Evolutionary conservation across 2,888 invertebrate species (phyloP).

Genomic region (Hyppa rectilinea): DNA sequence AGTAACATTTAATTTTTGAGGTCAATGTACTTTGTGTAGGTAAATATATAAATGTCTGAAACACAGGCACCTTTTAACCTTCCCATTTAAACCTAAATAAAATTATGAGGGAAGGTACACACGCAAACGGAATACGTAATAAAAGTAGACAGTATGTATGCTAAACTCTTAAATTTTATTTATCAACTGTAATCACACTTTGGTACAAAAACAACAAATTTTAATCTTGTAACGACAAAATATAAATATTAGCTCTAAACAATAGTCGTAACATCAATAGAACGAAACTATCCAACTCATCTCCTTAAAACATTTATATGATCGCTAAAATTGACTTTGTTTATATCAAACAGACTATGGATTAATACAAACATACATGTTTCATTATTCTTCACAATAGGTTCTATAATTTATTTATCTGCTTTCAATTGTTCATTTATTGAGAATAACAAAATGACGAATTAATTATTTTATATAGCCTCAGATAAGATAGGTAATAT

Average conservation of each 20-base stretch:
- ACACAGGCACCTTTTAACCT: conserved; percentile 20
- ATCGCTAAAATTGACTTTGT: conserved; percentile 82
- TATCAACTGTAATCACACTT: conserved; percentile 80
- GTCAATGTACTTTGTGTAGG: conserved; percentile 34
- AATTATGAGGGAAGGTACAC: conserved; percentile 2
- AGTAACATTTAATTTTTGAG: conserved; percentile 36
- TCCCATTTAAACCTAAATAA: conserved; percentile 12
- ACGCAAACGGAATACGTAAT: conserved; percentile 24
- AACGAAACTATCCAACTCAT: conserved; percentile 65
- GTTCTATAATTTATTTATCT: conserved; percentile 27
- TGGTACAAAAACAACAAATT: conserved; percentile 83
- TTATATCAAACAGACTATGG: conserved; percentile 68
- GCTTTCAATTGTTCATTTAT: conserved; percentile 35
- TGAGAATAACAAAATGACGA: conserved; percentile 48
- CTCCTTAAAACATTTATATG: conserved; percentile 65
- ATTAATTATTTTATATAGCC: conserved; percentile 54
- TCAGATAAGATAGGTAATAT: conserved; percentile 63
- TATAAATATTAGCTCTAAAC: conserved; percentile 74
- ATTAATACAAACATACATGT: conserved; percentile 53
- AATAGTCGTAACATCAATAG: conserved; percentile 74
- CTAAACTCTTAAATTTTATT: conserved; percentile 79
- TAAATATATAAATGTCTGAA: conserved; percentile 44
- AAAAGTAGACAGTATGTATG: conserved; percentile 51
- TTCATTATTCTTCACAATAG: conserved; percentile 31
- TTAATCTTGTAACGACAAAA: conserved; percentile 76